Evolutionary conservation across 1,140 invertebrate genomes (phyloP).

Genomic region (Drosophila willistoni): DNA sequence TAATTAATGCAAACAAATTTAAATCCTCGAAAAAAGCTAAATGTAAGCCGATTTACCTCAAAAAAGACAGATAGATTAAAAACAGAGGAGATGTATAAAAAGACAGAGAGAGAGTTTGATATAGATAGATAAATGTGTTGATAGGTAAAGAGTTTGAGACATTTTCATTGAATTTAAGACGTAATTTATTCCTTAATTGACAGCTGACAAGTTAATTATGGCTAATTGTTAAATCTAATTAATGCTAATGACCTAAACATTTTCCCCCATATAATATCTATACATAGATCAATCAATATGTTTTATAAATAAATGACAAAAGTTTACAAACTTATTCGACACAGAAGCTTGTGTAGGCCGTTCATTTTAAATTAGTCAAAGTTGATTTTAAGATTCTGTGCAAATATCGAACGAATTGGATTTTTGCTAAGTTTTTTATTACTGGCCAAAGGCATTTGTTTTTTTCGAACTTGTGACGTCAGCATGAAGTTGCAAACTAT

Average conservation of each 20-base stretch:
- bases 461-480: too few relatives aligned
- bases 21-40: constrained; percentile 34
- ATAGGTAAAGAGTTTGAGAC: background rate
- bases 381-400: background rate
- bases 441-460: too few relatives aligned
- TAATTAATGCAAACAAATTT: constrained; percentile 68
- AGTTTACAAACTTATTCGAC: background rate
- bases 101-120: background rate
- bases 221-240: constrained; percentile 66
- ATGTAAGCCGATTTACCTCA: constrained; percentile 46
- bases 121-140: background rate
- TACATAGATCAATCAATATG: background rate
- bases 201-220: constrained; percentile 73
- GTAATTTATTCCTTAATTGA: constrained; percentile 55
- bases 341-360: background rate
- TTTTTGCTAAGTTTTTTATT: too few relatives aligned
- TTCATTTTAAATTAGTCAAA: background rate
- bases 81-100: background rate
- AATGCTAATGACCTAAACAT: constrained; percentile 56
- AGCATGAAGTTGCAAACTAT: too few relatives aligned
- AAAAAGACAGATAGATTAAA: constrained; percentile 14
- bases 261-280: too few relatives aligned
- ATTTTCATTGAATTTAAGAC: constrained; percentile 35
- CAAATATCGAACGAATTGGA: too few relatives aligned
- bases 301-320: background rate